A percentile compares a stretch with the other conserved stretches of the same genome.
Evolutionary conservation across 2,113 vertebrate genomes (phyloP).

Genomic region (Colaptes auratus): DNA sequence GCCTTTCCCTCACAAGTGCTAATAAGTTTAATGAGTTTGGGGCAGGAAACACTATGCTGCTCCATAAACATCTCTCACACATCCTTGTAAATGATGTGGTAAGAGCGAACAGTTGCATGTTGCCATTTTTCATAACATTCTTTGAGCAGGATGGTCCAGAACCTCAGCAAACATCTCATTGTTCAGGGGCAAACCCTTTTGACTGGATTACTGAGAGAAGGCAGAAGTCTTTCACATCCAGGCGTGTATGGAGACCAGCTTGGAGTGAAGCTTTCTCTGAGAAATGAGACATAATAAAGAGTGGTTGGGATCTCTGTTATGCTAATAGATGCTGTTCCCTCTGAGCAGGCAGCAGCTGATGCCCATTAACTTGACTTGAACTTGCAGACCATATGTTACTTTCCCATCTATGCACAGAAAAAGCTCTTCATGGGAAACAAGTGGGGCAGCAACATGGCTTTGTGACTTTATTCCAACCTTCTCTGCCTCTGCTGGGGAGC

Average conservation of each 20-base stretch:
- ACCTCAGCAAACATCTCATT: not conserved
- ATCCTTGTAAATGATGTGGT: not conserved
- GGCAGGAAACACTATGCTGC: not conserved
- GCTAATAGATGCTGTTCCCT: not conserved
- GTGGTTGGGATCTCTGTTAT: not conserved
- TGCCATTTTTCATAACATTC: not conserved
- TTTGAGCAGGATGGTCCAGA: not conserved
- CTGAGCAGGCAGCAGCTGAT: not conserved
- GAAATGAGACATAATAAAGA: not conserved
- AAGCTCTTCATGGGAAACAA: not conserved
- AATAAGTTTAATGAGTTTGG: not conserved
- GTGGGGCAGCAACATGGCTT: not conserved
- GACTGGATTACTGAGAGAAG: not conserved
- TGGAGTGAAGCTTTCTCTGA: not conserved
- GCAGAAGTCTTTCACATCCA: not conserved
- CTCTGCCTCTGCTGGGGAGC: not conserved
- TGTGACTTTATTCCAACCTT: not conserved
- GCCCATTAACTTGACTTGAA: constrained; percentile 31
- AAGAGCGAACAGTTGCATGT: not conserved
- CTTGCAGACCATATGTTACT: not conserved
- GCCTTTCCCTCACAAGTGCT: not conserved
- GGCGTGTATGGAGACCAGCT: not conserved
- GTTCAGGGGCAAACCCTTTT: not conserved
- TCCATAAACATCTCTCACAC: not conserved
- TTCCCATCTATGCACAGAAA: not conserved